Evolutionary conservation across 2,797 vertebrate genomes (phyloP), one percentile per base, ranked within the genome.

Genomic region (Poecile montanus): DNA sequence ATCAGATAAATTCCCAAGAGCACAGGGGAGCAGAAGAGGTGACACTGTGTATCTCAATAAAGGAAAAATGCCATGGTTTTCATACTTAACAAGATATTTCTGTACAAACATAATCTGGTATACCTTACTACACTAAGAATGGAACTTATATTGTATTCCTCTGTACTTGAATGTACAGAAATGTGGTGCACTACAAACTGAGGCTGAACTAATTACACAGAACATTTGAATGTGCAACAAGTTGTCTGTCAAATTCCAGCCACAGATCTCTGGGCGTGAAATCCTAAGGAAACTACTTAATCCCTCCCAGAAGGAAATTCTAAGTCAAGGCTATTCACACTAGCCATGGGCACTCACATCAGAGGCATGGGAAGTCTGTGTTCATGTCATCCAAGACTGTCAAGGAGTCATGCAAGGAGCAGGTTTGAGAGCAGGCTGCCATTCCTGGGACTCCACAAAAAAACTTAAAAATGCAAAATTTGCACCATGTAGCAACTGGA

Each of bases 311-410:
- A 25, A 72, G 30, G 16, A 68, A 86, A 61, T 4, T 9, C 38
- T 58, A 65, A 84, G 23, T 25, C 9, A 51, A 66, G 15, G 29
- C 11, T 70, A 38, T 60, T 79, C 32, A 53, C 21, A 29, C 18
- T 38, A 13, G 17, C 17, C 7, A 1, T 26, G 54, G 17, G 7
- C 53, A 63, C 11, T 51, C 38, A 45, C 48, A 56, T 53, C 7
- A 91, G 80, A 79, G 38, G 5, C 0, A 0, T 0, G 1, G 70
- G n/a, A 81, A 54, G 22, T 61, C 34, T 36, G 7, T 77, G n/a
- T 18, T 18, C 30, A 1, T 1, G 0, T 70, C 54, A 81, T 20
- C 38, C 38, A 62, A 65, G 21, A 36, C 19, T 22, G 17, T 27
- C 32, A 89, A 73, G 45, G 78, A 70, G 34, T 58, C 47, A 54